Percentiles rank a stretch among this genome's conserved stretches.
These are phyloP conservation scores for Erythrolamprus reginae DNA, from an alignment of 2,113 vertebrate genomes.

Conservation along the genomic window DNA sequence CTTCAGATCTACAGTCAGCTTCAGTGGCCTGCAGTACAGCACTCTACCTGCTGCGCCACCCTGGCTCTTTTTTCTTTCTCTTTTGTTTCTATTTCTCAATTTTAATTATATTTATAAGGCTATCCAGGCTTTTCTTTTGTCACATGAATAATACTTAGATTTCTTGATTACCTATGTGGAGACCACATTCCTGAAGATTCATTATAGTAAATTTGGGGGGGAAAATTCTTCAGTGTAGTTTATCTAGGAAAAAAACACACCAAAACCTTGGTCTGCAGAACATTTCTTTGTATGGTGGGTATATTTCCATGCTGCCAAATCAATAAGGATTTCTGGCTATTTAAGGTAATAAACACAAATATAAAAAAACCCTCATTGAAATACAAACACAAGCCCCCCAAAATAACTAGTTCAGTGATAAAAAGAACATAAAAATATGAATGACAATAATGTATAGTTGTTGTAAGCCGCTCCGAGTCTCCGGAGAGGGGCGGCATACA, in stretches of 20 bases:
- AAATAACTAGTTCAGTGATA: not conserved
- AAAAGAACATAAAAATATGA: not conserved
- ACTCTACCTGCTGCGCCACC: no score
- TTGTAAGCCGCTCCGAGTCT: no score
- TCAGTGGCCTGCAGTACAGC: no score
- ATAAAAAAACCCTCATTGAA: not conserved
- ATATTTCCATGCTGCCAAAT: not conserved
- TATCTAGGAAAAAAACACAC: not conserved
- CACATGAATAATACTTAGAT: not conserved
- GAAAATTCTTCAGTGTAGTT: not conserved
- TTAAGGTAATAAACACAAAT: not conserved
- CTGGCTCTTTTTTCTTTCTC: no score
- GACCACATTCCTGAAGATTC: not conserved
- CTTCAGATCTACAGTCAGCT: no score
- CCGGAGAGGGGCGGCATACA: no score
- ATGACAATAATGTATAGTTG: no score
- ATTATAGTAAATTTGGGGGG: not conserved
- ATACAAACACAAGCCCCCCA: not conserved
- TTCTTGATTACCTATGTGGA: not conserved
- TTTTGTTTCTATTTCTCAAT: not conserved
- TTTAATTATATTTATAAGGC: not conserved
- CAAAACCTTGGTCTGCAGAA: not conserved
- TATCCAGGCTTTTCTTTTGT: not conserved
- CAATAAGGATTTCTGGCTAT: not conserved
- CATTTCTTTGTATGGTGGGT: not conserved